These are phyloP conservation scores for Sebastiscus tertius DNA, from an alignment of 2,797 vertebrate species.

Conservation along the genomic window DNA sequence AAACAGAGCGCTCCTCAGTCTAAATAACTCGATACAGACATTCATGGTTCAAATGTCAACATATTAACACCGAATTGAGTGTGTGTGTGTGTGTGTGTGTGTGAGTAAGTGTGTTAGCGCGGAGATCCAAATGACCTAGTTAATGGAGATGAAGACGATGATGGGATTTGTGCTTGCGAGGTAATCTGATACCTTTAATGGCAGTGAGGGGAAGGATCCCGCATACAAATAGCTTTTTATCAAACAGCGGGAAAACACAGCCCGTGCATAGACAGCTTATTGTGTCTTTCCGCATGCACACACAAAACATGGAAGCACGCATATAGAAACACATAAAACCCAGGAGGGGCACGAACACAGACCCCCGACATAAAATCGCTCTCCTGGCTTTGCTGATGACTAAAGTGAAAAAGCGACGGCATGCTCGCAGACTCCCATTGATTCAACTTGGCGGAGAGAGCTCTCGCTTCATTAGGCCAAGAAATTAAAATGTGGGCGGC, in stretches of 20 bases:
- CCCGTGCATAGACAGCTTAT: background rate
- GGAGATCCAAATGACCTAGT: slow-evolving; percentile 61
- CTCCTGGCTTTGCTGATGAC: slow-evolving; percentile 55
- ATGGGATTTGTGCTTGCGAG: slow-evolving; percentile 61
- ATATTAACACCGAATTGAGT: slow-evolving; percentile 52
- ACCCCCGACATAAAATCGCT: slow-evolving; percentile 31
- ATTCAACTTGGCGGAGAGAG: slow-evolving; percentile 66
- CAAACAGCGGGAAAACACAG: slow-evolving; percentile 37
- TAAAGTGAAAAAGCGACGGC: slow-evolving; percentile 53
- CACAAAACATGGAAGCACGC: background rate
- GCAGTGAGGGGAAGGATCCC: slow-evolving; percentile 37
- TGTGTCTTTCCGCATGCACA: background rate
- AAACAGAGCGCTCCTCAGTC: slow-evolving; percentile 16
- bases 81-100: slow-evolving; percentile 1
- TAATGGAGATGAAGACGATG: slow-evolving; percentile 70
- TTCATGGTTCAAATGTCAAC: slow-evolving; percentile 64
- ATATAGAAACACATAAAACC: slow-evolving; percentile 11
- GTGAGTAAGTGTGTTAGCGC: slow-evolving; percentile 10
- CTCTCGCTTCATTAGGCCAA: slow-evolving; percentile 85
- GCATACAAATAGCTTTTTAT: slow-evolving; percentile 69
- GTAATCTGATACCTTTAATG: slow-evolving; percentile 67
- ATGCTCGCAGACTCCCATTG: slow-evolving; percentile 64
- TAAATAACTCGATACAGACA: slow-evolving; percentile 40
- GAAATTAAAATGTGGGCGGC: slow-evolving; percentile 84
- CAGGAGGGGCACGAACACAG: slow-evolving; percentile 9